phyloP scores from a whole-genome alignment of 2,113 vertebrate genomes.

The Lipophrys pholis region DNA sequence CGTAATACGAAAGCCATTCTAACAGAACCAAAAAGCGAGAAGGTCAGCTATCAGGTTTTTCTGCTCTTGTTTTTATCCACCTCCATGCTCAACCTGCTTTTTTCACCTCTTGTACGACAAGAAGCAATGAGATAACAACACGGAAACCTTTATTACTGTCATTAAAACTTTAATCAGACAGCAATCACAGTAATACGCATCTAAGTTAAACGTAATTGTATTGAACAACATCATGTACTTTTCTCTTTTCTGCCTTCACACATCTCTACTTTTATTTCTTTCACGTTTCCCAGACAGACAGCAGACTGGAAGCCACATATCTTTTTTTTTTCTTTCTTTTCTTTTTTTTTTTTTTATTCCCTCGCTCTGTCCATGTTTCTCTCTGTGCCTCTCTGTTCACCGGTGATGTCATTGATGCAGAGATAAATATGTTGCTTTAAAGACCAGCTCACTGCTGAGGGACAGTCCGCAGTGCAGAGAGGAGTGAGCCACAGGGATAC shows the following conservation, averaged over 20 bases:
- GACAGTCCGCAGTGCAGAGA: conserved; percentile 75
- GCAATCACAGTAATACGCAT: no score
- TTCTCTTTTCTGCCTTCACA: conserved; percentile 11
- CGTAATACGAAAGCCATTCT: conserved; percentile 43
- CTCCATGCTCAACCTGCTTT: conserved; percentile 7
- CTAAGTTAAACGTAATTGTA: not conserved
- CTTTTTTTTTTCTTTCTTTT: conserved; percentile 29
- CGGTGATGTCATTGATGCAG: conserved; percentile 77
- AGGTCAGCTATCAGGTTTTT: conserved; percentile 58
- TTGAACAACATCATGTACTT: not conserved
- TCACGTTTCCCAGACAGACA: conserved; percentile 36
- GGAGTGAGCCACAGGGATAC: conserved; percentile 36
- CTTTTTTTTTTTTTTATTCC: conserved; percentile 14
- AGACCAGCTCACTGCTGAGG: conserved; percentile 66
- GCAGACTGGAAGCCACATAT: conserved; percentile 28
- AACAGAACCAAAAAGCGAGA: conserved; percentile 57
- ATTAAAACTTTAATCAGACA: not conserved
- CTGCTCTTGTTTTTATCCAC: conserved; percentile 23
- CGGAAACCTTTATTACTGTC: conserved; percentile 6
- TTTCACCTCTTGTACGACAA: conserved; percentile 1
- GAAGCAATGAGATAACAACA: conserved; percentile 8
- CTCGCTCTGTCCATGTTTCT: conserved; percentile 23
- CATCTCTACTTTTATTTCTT: not conserved
- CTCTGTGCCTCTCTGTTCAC: conserved; percentile 34
- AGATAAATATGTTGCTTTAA: conserved; percentile 78